A percentile compares a stretch with the other conserved stretches of the same genome.
Evolutionary conservation across 2,797 vertebrate genomes (phyloP).

Genomic region (Uromys caudimaculatus): DNA sequence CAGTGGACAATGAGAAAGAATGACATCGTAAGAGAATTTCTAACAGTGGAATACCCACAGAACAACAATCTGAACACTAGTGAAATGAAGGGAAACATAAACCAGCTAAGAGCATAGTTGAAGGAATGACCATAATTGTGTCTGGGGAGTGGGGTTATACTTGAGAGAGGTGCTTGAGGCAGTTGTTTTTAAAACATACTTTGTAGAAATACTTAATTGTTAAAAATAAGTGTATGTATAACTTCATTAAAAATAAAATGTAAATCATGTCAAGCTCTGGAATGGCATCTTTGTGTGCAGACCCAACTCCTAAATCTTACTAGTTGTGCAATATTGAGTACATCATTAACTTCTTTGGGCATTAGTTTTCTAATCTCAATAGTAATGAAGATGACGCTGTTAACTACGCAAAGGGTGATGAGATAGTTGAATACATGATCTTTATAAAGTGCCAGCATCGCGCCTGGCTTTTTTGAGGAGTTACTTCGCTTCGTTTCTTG

Average conservation of each 20-base stretch:
- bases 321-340: background rate
- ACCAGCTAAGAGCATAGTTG: background rate
- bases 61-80: background rate
- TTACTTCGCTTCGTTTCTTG: conserved; percentile 28
- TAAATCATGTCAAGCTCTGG: background rate
- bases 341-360: background rate
- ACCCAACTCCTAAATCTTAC: background rate
- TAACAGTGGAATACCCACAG: background rate
- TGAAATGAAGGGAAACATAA: background rate
- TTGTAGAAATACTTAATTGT: background rate
- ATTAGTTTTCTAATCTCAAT: conserved; percentile 32
- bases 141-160: background rate
- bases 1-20: background rate
- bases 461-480: background rate
- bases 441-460: no score
- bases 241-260: background rate
- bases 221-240: background rate
- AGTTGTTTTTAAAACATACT: conserved; percentile 20
- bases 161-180: background rate
- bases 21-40: background rate
- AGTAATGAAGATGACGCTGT: background rate
- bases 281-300: background rate
- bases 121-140: background rate
- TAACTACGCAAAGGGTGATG: background rate
- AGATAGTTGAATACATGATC: background rate